Conservation (phyloP, 2,888 invertebrate genomes). For the Nomada goodeniana region DNA sequence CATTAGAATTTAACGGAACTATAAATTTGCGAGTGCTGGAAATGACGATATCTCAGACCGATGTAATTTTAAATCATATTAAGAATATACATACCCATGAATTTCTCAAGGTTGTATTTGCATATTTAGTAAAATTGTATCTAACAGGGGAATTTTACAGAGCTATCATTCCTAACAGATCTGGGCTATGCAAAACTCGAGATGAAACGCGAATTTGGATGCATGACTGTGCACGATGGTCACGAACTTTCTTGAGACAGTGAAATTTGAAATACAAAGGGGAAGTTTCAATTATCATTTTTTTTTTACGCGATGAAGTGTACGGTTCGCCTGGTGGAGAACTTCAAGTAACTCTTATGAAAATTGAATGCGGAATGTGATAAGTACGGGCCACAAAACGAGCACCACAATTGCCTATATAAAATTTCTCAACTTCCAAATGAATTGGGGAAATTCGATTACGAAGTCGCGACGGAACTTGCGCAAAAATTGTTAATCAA, state of each 20-base stretch:
- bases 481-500: not conserved
- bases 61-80: not conserved
- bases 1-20: too few species aligned
- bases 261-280: constrained; percentile 39
- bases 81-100: not conserved
- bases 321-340: not conserved
- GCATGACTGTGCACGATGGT: not conserved
- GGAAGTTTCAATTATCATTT: constrained; percentile 31
- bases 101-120: not conserved
- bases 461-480: not conserved
- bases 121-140: not conserved
- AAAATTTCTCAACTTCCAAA: not conserved
- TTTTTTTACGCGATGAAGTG: not conserved
- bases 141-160: not conserved
- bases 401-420: not conserved
- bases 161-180: not conserved
- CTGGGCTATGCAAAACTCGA: not conserved
- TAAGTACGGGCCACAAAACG: not conserved
- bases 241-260: constrained; percentile 5
- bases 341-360: not conserved
- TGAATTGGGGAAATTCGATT: not conserved
- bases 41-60: too few species aligned
- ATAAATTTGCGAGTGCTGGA: too few species aligned
- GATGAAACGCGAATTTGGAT: constrained; percentile 11
- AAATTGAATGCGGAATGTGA: constrained; percentile 1